A percentile compares a stretch with the other conserved stretches of the same genome.
Evolutionary conservation across 2,113 vertebrate genomes (phyloP).

Genomic region (Xiphias gladius): DNA sequence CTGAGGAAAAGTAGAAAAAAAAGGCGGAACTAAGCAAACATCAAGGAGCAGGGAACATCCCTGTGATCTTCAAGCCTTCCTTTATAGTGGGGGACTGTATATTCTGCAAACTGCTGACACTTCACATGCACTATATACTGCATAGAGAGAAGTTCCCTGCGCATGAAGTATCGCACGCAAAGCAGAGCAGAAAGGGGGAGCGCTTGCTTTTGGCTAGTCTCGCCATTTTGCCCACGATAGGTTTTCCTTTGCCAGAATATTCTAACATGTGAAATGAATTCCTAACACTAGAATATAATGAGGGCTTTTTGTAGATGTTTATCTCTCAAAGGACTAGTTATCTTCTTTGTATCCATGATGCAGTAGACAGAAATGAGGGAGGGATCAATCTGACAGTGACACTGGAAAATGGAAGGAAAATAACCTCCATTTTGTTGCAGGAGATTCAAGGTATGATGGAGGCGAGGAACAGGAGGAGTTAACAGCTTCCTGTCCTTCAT

Average conservation of each 20-base stretch:
- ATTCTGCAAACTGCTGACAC: conserved; percentile 71
- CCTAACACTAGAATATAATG: neutral
- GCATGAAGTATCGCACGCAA: conserved; percentile 9
- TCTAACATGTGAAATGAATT: conserved; percentile 7
- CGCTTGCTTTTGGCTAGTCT: conserved; percentile 4
- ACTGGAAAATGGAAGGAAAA: conserved; percentile 11
- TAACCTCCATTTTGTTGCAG: conserved; percentile 14
- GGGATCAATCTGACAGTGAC: conserved; percentile 12
- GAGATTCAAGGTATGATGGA: conserved; percentile 25
- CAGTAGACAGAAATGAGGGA: neutral
- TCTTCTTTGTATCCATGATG: conserved; percentile 6
- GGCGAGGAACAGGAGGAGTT: neutral
- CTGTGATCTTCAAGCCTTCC: conserved; percentile 61
- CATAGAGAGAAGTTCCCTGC: conserved; percentile 7
- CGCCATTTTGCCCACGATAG: conserved; percentile 6
- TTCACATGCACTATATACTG: conserved; percentile 22
- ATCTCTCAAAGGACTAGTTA: conserved; percentile 14
- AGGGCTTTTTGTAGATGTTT: neutral
- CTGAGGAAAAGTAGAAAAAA: conserved; percentile 18
- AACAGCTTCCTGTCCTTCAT: conserved; percentile 12
- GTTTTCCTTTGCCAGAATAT: conserved; percentile 10
- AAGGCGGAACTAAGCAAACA: conserved; percentile 61
- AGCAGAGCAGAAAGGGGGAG: neutral
- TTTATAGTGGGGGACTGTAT: conserved; percentile 49
- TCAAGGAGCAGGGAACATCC: conserved; percentile 48